Evolutionary conservation across 2,797 vertebrate species (phyloP).

Genomic region (Intellagama lesueurii): DNA sequence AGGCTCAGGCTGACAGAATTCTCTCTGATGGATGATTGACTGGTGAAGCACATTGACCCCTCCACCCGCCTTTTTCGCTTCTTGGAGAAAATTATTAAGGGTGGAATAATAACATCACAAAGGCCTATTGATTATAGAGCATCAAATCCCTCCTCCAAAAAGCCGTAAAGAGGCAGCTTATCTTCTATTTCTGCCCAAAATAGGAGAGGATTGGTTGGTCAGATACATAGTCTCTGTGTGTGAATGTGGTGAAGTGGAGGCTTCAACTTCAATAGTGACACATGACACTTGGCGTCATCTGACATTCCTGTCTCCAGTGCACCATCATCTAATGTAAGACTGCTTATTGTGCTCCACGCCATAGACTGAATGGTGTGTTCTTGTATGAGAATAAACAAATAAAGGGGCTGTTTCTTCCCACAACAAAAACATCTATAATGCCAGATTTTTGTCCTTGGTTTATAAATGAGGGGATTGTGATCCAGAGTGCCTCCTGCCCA

Average conservation of each 20-base stretch:
- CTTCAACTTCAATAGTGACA: constrained; percentile 57
- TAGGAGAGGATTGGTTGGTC: constrained; percentile 61
- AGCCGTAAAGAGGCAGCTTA: constrained; percentile 15
- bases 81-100: constrained; percentile 49
- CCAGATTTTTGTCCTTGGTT: background rate
- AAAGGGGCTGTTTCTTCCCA: background rate
- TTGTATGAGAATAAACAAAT: background rate
- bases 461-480: constrained; percentile 31
- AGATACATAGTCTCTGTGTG: constrained; percentile 51
- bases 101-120: constrained; percentile 45
- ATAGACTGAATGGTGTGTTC: no score
- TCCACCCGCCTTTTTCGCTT: constrained; percentile 28
- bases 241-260: constrained; percentile 54
- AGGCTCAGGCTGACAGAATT: constrained; percentile 49
- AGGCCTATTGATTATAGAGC: constrained; percentile 49
- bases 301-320: constrained; percentile 37
- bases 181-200: constrained; percentile 41
- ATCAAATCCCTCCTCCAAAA: constrained; percentile 43
- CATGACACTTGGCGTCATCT: constrained; percentile 39
- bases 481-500: constrained; percentile 10
- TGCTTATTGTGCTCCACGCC: background rate
- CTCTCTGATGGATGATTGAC: constrained; percentile 50
- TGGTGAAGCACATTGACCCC: constrained; percentile 23
- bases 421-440: constrained; percentile 5
- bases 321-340: constrained; percentile 18